Base-by-base conservation (phyloP, 1,140 invertebrate species). In the Druon quercuslanigerum region DNA sequence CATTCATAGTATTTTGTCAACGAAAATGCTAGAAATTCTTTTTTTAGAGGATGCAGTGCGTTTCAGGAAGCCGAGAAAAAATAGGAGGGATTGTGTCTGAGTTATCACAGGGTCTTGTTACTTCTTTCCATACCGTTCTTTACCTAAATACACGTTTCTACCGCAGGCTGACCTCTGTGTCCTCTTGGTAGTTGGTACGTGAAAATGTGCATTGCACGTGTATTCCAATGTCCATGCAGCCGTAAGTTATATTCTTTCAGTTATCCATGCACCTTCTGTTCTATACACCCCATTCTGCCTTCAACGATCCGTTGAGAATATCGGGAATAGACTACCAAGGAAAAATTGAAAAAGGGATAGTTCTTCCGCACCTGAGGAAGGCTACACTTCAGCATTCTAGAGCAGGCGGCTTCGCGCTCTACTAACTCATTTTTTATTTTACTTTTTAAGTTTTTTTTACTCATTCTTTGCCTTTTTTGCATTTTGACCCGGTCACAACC, bases 31-130 rank as follows among this genome's bases (percentile, higher is more conserved):
- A 46, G 46, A 66, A 66, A 33, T 40, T 40, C 25, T 66, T 66
- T 66, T n/a, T 60, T 66, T 46, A 76, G 74, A 60, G 72, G 56
- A 73, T 51, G 50, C 54, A 46, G 57, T 56, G 50, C 57, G 76
- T 66, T 66, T 40, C 74, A 79, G 78, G 73, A 82, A 81, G 73
- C 75, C 76, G 71, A 57, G 75, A 40, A 56, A 71, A 46, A 70
- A 72, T 75, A 66, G 75, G 75, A 76, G 56, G 76, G 76, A 76
- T 73, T 66, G 60, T 74, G 71, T 52, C 78, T 82, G 81, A 87
- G 85, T 87, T 86, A 86, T 87, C 82, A 81, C 73, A 50, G 60
- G 52, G 75, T 79, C 80, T 85, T 85, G 75, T 84, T 85, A 83
- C 80, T 79, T 79, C 80, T 79, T 85, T 78, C 73, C 75, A 66